Evolutionary conservation across 1,140 invertebrate species (phyloP), one percentile per base, ranked within the genome.

Genomic region (Rhopalosiphum maidis): DNA sequence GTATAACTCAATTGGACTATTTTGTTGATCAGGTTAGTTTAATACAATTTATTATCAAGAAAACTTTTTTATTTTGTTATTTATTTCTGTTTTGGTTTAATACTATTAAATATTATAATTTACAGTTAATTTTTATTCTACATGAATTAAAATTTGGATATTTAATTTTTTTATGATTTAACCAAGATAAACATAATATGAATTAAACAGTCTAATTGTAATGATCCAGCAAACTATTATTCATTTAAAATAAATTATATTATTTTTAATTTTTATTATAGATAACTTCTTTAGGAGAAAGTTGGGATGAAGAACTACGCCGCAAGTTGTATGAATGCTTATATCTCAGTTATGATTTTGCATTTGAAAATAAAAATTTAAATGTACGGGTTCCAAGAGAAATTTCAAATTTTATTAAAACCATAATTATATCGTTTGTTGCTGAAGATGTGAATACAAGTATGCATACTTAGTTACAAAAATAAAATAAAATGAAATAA

Each of bases 21-120:
- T 93, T 93, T 86, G 25, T 93, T 55, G 22, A 93, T n/a, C 91
- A 93, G 46, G 91, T 93, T 68, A 43, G 89, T 90, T 68, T 55
- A 54, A 89, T 54, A 54, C n/a, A 89, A 25, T 89, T n/a, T 87
- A 46, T 46, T 25, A 46, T 46, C 30, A 30, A 30, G 4, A 48
- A 48, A 30, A 85, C 30, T 21, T 68, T 68, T n/a, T 77, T n/a
- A 35, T 77, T 77, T 9, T 11, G 11, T 46, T 18, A n/a, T 77
- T 77, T 51, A 18, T 51, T 82, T n/a, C 60, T 68, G 9, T 68
- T 11, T 30, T 15, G 30, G 15, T 15, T n/a, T 15, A 68, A 68
- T 68, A 68, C 25, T 68, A 11, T 30, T n/a, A 68, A 68, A 68
- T 68, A 15, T 68, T 68, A 30, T 68, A 30, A 68, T 68, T 30